Evolutionary conservation across 2,797 vertebrate species (phyloP).

Genomic region (Cuculus canorus): DNA sequence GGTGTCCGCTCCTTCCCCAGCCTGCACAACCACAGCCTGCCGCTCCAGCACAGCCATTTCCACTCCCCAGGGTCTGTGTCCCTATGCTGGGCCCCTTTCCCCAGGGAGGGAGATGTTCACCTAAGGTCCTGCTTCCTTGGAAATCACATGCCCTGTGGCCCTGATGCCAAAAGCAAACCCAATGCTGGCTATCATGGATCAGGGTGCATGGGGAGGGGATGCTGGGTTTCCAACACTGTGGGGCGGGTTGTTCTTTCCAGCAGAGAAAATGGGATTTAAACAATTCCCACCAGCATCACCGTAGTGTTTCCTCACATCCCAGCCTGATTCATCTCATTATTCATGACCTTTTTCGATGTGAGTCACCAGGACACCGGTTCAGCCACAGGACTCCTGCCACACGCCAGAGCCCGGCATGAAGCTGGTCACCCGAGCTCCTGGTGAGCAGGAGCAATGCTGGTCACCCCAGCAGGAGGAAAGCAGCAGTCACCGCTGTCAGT

Average conservation of each 20-base stretch:
- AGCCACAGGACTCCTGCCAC: neutral
- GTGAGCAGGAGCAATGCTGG: rapidly evolving
- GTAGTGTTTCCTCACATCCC: neutral
- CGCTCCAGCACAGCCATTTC: neutral
- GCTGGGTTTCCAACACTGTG: neutral
- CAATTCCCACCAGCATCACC: neutral
- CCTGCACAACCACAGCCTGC: neutral
- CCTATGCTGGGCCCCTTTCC: neutral
- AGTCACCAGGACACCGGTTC: neutral
- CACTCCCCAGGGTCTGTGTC: rapidly evolving
- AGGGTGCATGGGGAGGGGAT: neutral
- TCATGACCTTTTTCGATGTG: neutral
- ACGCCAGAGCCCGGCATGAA: rapidly evolving
- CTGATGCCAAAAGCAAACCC: neutral
- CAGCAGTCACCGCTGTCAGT: rapidly evolving
- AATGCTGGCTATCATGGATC: neutral
- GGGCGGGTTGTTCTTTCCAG: neutral
- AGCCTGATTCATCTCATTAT: neutral
- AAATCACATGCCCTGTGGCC: neutral
- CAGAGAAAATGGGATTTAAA: neutral
- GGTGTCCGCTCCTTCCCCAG: rapidly evolving
- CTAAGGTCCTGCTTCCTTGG: neutral
- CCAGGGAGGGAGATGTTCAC: neutral
- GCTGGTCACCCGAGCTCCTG: too few relatives aligned
- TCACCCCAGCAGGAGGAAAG: rapidly evolving